Evolutionary conservation across 2,113 vertebrate species (phyloP).

Genomic region (Redunca redunca): DNA sequence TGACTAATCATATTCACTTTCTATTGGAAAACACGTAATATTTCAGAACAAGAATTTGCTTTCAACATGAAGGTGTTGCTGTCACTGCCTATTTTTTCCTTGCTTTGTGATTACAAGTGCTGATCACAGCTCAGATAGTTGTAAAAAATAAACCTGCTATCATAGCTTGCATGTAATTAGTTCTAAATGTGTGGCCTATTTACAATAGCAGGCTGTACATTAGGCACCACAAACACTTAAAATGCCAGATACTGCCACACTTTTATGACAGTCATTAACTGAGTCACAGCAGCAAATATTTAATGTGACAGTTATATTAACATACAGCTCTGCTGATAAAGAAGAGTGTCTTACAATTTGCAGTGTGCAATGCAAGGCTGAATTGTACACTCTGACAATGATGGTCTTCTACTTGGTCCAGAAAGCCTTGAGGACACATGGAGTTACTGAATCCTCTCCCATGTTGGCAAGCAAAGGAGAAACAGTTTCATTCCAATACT

Average conservation of each 20-base stretch:
- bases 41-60: constrained; percentile 47
- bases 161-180: constrained; percentile 75
- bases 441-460: not conserved
- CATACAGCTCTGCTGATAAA: constrained; percentile 47
- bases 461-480: constrained; percentile 28
- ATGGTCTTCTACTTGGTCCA: constrained; percentile 37
- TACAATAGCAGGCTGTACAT: constrained; percentile 67
- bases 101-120: constrained; percentile 71
- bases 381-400: not conserved
- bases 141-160: constrained; percentile 75
- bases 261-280: constrained; percentile 74
- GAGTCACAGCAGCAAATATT: constrained; percentile 73
- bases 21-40: constrained; percentile 38
- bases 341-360: constrained; percentile 57
- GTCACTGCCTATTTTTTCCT: constrained; percentile 34
- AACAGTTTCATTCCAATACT: constrained; percentile 34
- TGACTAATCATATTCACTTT: not conserved
- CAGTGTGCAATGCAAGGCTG: not conserved
- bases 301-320: constrained; percentile 74
- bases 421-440: not conserved
- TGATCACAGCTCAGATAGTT: constrained; percentile 73
- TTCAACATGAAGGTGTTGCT: constrained; percentile 39
- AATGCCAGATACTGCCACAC: constrained; percentile 60
- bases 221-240: constrained; percentile 74
- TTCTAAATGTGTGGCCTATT: constrained; percentile 74